phyloP scores from a whole-genome alignment of 2,797 vertebrate genomes.

The Epinephelus malabaricus region DNA sequence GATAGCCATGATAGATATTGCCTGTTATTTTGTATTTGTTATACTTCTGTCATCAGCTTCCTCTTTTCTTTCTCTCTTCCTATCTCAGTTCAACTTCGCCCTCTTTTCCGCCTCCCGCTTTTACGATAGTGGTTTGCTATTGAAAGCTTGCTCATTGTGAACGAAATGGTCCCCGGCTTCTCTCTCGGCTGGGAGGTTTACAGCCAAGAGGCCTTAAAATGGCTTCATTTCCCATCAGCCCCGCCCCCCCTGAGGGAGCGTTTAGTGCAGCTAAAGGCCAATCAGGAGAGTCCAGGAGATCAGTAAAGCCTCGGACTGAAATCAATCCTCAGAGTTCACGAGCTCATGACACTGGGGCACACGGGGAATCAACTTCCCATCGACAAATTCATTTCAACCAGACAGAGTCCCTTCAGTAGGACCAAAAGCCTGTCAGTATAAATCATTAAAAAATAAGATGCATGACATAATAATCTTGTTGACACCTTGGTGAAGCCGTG shows the following conservation, averaged over 20 bases:
- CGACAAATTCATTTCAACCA: conserved; percentile 44
- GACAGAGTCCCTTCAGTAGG: conserved; percentile 8
- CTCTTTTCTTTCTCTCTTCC: background rate
- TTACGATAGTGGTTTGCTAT: conserved; percentile 6
- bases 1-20: background rate
- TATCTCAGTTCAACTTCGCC: background rate
- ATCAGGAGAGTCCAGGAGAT: conserved; percentile 60
- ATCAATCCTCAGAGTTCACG: conserved; percentile 64
- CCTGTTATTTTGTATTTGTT: background rate
- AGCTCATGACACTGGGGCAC: conserved; percentile 48
- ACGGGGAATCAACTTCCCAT: conserved; percentile 40
- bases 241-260: conserved; percentile 35
- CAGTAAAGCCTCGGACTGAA: conserved; percentile 58
- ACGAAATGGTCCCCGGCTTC: conserved; percentile 27
- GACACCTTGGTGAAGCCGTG: background rate
- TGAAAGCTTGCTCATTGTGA: conserved; percentile 38
- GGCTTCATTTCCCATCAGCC: conserved; percentile 61
- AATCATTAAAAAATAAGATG: background rate
- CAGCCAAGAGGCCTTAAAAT: conserved; percentile 56
- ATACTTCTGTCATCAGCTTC: background rate
- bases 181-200: conserved; percentile 35
- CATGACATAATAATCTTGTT: background rate
- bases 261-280: conserved; percentile 67
- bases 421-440: conserved; percentile 9
- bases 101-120: background rate